A percentile compares a stretch with the other conserved stretches of the same genome.
Conservation (phyloP, 2,888 invertebrate species). For the Scaptomyza parva region DNA sequence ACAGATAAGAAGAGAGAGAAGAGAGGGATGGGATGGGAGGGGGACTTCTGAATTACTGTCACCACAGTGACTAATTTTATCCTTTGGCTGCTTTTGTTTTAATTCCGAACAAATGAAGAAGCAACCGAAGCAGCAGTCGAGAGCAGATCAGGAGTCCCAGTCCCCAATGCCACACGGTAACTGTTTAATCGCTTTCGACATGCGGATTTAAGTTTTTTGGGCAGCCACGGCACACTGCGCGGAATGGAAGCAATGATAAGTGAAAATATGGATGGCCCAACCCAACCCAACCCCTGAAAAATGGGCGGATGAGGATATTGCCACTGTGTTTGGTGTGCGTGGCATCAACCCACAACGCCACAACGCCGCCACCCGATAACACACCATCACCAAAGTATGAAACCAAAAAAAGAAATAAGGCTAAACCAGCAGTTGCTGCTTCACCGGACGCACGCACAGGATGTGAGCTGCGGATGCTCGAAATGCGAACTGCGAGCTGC, state of each 20-base stretch:
- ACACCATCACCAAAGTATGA: slow-evolving; percentile 56
- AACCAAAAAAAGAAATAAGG: slow-evolving; percentile 2
- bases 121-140: slow-evolving; percentile 25
- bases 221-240: slow-evolving; percentile 23
- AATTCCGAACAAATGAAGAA: slow-evolving; percentile 72
- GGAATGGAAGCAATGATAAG: slow-evolving; percentile 63
- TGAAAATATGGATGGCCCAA: slow-evolving; percentile 69
- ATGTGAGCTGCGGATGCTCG: slow-evolving; percentile 65
- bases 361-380: slow-evolving; percentile 58
- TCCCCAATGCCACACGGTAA: slow-evolving; percentile 54
- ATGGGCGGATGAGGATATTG: slow-evolving; percentile 67
- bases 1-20: not conserved
- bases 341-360: slow-evolving; percentile 30
- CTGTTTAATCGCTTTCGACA: slow-evolving; percentile 85
- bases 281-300: slow-evolving; percentile 41
- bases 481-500: slow-evolving; percentile 25
- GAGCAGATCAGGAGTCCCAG: slow-evolving; percentile 11
- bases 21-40: not conserved
- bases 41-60: slow-evolving; percentile 65
- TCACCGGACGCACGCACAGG: slow-evolving; percentile 80
- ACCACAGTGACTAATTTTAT: slow-evolving; percentile 81
- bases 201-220: slow-evolving; percentile 84
- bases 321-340: slow-evolving; percentile 36
- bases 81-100: slow-evolving; percentile 77
- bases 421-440: slow-evolving; percentile 45